Evolutionary conservation across 1,140 invertebrate genomes (phyloP).

Genomic region (Euwallacea similis): DNA sequence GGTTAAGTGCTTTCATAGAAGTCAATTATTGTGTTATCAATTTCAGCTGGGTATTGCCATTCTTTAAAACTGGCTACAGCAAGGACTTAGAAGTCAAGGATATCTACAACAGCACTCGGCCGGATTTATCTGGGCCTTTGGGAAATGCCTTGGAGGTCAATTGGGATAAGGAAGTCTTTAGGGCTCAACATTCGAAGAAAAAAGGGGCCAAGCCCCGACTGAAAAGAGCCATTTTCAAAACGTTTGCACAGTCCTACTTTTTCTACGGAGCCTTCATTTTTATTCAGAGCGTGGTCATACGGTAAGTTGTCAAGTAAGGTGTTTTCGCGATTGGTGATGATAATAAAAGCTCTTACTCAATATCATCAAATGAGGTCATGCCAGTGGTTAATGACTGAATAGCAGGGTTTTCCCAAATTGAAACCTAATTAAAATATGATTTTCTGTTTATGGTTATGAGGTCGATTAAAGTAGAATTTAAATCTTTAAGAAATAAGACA

Average conservation of each 20-base stretch:
- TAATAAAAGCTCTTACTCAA: too few species aligned
- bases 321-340: too few species aligned
- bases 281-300: constrained; percentile 47
- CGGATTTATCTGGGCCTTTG: constrained; percentile 46
- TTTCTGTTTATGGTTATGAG: too few species aligned
- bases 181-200: constrained; percentile 39
- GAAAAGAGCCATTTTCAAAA: constrained; percentile 52
- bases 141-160: constrained; percentile 65
- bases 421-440: too few species aligned
- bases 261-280: constrained; percentile 46
- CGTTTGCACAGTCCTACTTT: constrained; percentile 49
- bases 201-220: constrained; percentile 37
- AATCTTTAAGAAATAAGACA: too few species aligned
- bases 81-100: constrained; percentile 67
- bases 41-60: constrained; percentile 55
- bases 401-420: too few species aligned
- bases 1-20: background rate
- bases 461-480: too few species aligned
- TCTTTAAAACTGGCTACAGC: constrained; percentile 63
- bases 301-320: constrained; percentile 26
- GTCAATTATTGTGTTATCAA: constrained; percentile 7
- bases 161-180: constrained; percentile 57
- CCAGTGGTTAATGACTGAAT: too few species aligned
- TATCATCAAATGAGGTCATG: too few species aligned
- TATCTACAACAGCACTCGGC: constrained; percentile 58